Base-by-base conservation (phyloP, 2,888 invertebrate genomes). In the Lasioglossum vierecki region DNA sequence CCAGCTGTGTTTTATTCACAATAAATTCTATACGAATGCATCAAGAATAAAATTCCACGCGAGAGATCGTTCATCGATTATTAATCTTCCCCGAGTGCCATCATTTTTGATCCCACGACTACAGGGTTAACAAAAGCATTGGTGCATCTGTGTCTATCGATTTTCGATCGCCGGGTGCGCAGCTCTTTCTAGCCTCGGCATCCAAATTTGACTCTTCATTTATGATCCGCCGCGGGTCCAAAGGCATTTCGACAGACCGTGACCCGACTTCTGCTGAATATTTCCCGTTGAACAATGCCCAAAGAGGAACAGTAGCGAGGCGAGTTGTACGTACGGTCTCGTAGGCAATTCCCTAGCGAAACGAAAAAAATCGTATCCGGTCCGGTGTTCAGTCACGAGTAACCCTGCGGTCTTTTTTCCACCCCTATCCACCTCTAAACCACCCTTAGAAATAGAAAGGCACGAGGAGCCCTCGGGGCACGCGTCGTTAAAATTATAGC, bases 401-500 rank as follows among this genome's bases (percentile, higher is more conserved):
- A 70, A 81, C 79, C 85, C 82, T 71, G 85, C 76, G 70, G 85
- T 81, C 76, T 76, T 53, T 53, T 76, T 85, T 85, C 68, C 70
- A 73, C 78, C 76, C 78, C 71, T 73, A 83, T 78, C 80, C 76
- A 70, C 76, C 78, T 76, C 77, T 76, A 15, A 76, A 26, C 80
- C 74, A 57, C 80, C 78, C 79, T 76, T 82, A 18, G 80, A n/a
- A 53, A 53, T 53, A 83, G 73, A 46, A 75, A 66, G 76, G 74
- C 74, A 71, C 76, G 13, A 26, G 74, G 68, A 53, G 53, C 83
- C 83, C 74, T 76, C 76, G 57, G 83, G 82, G 87, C 89, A 87
- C 88, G 85, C 84, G 90, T 41, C 82, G 87, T 68, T 83, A 53
- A 80, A 90, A 88, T 91, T 90, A 83, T 79, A 84, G 77, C 91